These are phyloP conservation scores for Anticlea derivata DNA, from an alignment of 2,888 invertebrate genomes.

Conservation along the genomic window DNA sequence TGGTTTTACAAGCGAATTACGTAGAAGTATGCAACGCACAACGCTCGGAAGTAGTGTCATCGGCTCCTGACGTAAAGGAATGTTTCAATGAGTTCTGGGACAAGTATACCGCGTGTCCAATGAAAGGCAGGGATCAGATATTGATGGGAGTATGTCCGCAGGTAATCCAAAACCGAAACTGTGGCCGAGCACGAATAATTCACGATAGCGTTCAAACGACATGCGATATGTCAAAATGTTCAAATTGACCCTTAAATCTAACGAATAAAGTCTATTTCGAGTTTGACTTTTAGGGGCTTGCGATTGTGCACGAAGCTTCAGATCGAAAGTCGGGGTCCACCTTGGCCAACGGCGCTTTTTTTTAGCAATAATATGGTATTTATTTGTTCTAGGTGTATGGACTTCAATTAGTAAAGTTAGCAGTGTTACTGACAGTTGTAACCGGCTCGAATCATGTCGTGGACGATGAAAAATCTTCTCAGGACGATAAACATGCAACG, in stretches of 20 bases:
- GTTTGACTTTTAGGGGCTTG: too few species aligned
- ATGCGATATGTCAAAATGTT: too few species aligned
- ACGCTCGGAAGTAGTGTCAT: conserved; percentile 69
- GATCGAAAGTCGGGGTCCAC: too few species aligned
- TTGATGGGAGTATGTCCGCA: conserved; percentile 93
- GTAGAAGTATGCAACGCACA: conserved; percentile 85
- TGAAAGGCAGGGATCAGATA: conserved; percentile 90
- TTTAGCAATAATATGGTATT: too few species aligned
- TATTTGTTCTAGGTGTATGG: conserved; percentile 88
- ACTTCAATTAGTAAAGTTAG: conserved; percentile 93
- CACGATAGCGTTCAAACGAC: too few species aligned
- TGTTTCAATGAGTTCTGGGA: conserved; percentile 90
- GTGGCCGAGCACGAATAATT: too few species aligned
- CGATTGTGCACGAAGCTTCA: too few species aligned
- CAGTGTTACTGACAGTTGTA: conserved; percentile 87
- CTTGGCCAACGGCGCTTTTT: too few species aligned
- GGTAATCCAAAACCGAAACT: too few species aligned
- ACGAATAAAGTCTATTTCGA: too few species aligned
- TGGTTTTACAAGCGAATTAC: conserved; percentile 89
- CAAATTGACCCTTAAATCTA: too few species aligned
- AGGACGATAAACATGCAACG: conserved; percentile 82
- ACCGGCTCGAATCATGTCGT: conserved; percentile 69
- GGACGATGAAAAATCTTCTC: conserved; percentile 64
- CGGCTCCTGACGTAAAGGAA: conserved; percentile 86
- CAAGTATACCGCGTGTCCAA: conserved; percentile 83